Evolutionary conservation across 2,113 vertebrate species (phyloP).

Genomic region (Panthera uncia): DNA sequence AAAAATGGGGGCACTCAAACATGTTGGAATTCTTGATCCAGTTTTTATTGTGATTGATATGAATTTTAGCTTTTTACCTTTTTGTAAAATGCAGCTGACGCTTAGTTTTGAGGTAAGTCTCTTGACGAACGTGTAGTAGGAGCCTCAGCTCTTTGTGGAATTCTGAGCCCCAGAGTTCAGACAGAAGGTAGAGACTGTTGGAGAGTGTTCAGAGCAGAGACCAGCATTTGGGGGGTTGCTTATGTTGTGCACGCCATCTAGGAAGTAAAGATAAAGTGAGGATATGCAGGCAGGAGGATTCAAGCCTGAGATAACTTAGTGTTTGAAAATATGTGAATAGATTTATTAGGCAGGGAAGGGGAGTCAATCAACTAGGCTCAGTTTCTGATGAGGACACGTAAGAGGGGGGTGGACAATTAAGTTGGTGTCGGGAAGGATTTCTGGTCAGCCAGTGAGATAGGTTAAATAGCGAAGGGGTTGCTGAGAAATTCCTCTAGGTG

Average conservation of each 20-base stretch:
- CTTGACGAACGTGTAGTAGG: not conserved
- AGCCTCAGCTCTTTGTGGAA: not conserved
- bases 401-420: not conserved
- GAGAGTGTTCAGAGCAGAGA: not conserved
- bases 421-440: not conserved
- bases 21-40: not conserved
- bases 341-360: not conserved
- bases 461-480: not conserved
- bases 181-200: not conserved
- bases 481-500: not conserved
- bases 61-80: not conserved
- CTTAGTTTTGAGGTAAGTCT: not conserved
- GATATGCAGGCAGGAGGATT: not conserved
- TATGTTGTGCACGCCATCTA: accelerated
- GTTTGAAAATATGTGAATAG: not conserved
- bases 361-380: not conserved
- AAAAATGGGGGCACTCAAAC: not conserved
- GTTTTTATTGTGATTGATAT: not conserved
- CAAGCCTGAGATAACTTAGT: not conserved
- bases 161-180: not conserved
- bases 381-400: not conserved
- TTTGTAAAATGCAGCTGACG: not conserved
- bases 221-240: not conserved
- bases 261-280: not conserved
- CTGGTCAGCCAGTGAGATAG: not conserved